phyloP scores from a whole-genome alignment of 2,797 vertebrate genomes.

The Thalassophryne amazonica region DNA sequence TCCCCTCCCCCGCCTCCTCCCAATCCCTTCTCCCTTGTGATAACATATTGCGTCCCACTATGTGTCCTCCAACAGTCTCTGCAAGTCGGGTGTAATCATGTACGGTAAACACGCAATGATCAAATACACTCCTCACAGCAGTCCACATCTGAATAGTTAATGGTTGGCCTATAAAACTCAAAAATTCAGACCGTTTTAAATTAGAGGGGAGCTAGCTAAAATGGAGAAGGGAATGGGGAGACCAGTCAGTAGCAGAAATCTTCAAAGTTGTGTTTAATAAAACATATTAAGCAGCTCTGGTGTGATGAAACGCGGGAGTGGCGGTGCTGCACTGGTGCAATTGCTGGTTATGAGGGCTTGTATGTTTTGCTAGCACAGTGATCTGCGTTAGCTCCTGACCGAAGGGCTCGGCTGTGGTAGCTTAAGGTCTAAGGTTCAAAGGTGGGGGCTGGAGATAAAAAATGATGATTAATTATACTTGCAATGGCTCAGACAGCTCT shows the following conservation, averaged over 20 bases:
- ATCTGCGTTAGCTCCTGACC: slow-evolving; percentile 14
- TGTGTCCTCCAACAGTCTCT: slow-evolving; percentile 13
- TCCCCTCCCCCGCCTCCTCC: no score
- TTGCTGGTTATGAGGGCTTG: slow-evolving; percentile 22
- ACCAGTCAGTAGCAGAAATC: slow-evolving; percentile 47
- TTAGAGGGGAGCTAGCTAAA: slow-evolving; percentile 56
- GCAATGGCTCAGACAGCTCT: slow-evolving; percentile 18
- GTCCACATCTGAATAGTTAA: slow-evolving; percentile 68
- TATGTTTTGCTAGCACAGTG: not conserved
- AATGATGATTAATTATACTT: slow-evolving; percentile 62
- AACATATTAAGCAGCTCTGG: slow-evolving; percentile 60
- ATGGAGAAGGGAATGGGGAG: slow-evolving; percentile 39
- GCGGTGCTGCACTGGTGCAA: no score
- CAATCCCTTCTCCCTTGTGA: not conserved
- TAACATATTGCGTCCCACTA: slow-evolving; percentile 1
- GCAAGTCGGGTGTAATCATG: slow-evolving; percentile 23
- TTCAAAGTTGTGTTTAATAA: slow-evolving; percentile 81
- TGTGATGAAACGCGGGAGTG: slow-evolving; percentile 31
- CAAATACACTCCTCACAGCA: slow-evolving; percentile 49
- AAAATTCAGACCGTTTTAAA: slow-evolving; percentile 63
- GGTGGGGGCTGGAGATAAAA: slow-evolving; percentile 32
- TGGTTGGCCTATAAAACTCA: slow-evolving; percentile 43
- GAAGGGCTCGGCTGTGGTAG: slow-evolving; percentile 34
- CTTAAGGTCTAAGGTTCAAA: slow-evolving; percentile 39
- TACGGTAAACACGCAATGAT: slow-evolving; percentile 51